Evolutionary conservation across 37 sponge, comb jelly and placozoan genomes (phyloP).

Genomic region (Geodia barretti): DNA sequence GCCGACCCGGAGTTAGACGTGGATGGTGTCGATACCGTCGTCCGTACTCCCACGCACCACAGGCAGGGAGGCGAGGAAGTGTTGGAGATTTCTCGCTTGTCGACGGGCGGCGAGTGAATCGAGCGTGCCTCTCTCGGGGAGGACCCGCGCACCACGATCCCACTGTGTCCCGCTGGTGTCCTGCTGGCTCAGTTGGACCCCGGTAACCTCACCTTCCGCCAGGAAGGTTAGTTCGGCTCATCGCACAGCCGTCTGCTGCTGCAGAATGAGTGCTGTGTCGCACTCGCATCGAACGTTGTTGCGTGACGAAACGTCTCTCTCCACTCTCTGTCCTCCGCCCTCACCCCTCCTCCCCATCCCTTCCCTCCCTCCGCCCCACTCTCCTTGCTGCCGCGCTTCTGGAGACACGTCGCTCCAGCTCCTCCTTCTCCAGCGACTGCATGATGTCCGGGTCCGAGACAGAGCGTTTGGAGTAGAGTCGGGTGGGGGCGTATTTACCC

Average conservation of each 20-base stretch:
- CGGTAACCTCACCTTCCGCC: not conserved
- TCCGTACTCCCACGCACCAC: constrained; percentile 29
- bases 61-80: constrained; percentile 48
- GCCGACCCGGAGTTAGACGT: constrained; percentile 53
- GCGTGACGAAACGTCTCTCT: not conserved
- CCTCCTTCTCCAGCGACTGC: constrained; percentile 14
- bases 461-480: constrained; percentile 33
- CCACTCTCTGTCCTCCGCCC: not conserved
- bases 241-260: not conserved
- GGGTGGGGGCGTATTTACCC: constrained; percentile 59
- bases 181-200: not conserved
- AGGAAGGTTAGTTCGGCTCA: not conserved
- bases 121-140: not conserved
- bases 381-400: not conserved
- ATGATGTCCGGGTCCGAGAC: constrained; percentile 69
- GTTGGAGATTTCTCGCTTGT: constrained; percentile 39
- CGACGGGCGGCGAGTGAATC: constrained; percentile 16
- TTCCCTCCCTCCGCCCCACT: not conserved
- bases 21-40: constrained; percentile 40
- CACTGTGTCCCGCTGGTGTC: not conserved
- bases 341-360: not conserved
- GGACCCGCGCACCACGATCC: too few species aligned
- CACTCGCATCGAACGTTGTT: not conserved
- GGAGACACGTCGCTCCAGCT: not conserved
- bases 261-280: not conserved